Evolutionary conservation across 2,797 vertebrate species (phyloP).

Genomic region (Danio aesculapii): DNA sequence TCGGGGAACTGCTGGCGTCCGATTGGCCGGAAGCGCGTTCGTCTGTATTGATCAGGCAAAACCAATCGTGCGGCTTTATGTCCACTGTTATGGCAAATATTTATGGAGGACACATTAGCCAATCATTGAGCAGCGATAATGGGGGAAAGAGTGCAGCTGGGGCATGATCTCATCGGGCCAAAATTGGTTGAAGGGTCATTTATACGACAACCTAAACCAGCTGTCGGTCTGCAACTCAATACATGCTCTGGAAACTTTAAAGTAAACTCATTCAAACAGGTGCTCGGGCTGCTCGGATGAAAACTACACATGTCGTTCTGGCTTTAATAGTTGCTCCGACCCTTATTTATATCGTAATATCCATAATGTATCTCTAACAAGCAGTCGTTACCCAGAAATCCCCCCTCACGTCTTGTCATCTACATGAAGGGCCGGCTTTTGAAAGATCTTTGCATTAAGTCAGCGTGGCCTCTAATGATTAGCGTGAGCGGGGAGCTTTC

Average conservation of each 20-base stretch:
- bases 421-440: conserved; percentile 48
- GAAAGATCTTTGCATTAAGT: conserved; percentile 58
- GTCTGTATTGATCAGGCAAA: conserved; percentile 68
- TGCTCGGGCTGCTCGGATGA: conserved; percentile 15
- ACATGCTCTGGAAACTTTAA: conserved; percentile 23
- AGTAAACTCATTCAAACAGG: conserved; percentile 37
- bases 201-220: conserved; percentile 47
- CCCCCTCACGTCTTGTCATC: conserved; percentile 43
- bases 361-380: conserved; percentile 44
- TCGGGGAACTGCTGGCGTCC: conserved; percentile 53
- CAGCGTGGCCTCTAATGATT: conserved; percentile 59
- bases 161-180: conserved; percentile 56
- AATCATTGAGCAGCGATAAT: conserved; percentile 60
- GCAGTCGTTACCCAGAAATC: conserved; percentile 35
- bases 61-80: conserved; percentile 68
- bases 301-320: conserved; percentile 22
- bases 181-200: conserved; percentile 49
- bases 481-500: conserved; percentile 53
- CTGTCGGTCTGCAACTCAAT: conserved; percentile 40
- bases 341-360: conserved; percentile 29
- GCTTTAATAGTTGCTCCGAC: conserved; percentile 11
- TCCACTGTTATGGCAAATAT: conserved; percentile 69
- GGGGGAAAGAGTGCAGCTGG: conserved; percentile 56
- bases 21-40: conserved; percentile 62
- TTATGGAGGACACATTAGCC: conserved; percentile 66